phyloP scores from a whole-genome alignment of 2,113 vertebrate genomes.

The western clawed frog (Xenopus tropicalis) region DNA sequence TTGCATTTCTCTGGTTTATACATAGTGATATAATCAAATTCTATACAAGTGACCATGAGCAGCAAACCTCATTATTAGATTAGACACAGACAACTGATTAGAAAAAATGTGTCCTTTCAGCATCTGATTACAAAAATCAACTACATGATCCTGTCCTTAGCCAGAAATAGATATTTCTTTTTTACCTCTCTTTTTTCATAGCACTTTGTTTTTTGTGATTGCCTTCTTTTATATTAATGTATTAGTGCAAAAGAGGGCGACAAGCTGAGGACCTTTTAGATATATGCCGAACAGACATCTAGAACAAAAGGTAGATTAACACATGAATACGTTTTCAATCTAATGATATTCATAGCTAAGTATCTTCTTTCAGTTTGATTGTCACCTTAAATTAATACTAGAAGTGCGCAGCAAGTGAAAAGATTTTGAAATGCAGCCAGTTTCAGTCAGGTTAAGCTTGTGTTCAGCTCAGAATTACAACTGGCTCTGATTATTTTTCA shows the following conservation, averaged over 20 bases:
- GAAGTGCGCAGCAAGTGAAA: background rate
- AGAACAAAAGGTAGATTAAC: background rate
- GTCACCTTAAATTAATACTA: conserved; percentile 3
- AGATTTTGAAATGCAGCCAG: background rate
- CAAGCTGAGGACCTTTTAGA: background rate
- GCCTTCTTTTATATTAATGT: background rate
- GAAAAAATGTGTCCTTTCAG: conserved; percentile 8
- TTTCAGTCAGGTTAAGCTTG: background rate
- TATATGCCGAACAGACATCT: no score
- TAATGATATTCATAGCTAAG: background rate
- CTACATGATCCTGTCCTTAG: conserved; percentile 15
- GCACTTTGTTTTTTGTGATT: background rate
- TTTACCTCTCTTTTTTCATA: background rate
- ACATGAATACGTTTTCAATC: background rate
- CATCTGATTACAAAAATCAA: conserved; percentile 31
- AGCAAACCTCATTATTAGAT: conserved; percentile 37
- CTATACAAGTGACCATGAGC: conserved; percentile 12
- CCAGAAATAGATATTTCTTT: conserved; percentile 6
- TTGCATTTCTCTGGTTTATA: no score
- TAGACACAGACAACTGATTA: conserved; percentile 26
- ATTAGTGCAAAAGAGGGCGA: background rate
- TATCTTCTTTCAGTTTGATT: conserved; percentile 1
- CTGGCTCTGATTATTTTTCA: no score
- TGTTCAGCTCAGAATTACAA: no score
- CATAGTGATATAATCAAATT: background rate